Conservation (phyloP, 2,113 vertebrate genomes). For the Anser brachyrhynchus region DNA sequence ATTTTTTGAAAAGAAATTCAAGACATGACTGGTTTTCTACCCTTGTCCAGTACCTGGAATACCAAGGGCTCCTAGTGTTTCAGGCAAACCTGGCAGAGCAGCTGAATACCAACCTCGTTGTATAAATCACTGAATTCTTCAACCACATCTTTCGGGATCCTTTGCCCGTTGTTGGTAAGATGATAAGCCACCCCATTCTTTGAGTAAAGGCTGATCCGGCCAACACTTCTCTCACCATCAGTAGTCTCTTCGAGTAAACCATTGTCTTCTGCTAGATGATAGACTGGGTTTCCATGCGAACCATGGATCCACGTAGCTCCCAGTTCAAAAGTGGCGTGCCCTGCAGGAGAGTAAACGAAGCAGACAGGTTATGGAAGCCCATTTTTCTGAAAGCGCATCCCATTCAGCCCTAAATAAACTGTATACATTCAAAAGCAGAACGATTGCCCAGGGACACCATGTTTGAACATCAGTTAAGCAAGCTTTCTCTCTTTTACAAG, state of each 20-base stretch:
- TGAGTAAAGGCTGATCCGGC: slow-evolving; percentile 96
- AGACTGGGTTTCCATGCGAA: slow-evolving; percentile 95
- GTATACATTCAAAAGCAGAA: background rate
- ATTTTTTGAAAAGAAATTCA: background rate
- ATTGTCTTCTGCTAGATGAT: slow-evolving; percentile 98
- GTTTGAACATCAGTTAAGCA: background rate
- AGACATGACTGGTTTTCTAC: background rate
- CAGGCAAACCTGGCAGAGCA: background rate
- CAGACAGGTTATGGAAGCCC: background rate
- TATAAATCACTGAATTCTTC: slow-evolving; percentile 99
- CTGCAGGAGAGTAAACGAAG: slow-evolving; percentile 68
- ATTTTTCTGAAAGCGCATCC: background rate
- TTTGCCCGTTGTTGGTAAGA: slow-evolving; percentile 90
- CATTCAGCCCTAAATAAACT: background rate
- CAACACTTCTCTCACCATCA: slow-evolving; percentile 90
- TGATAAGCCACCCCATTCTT: slow-evolving; percentile 97
- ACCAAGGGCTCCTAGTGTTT: background rate
- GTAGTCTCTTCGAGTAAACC: slow-evolving; percentile 95
- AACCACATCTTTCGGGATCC: slow-evolving; percentile 98
- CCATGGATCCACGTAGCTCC: slow-evolving; percentile 99
- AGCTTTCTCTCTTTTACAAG: background rate
- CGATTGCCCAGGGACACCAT: background rate
- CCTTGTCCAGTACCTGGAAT: background rate
- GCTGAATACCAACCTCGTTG: slow-evolving; percentile 87
- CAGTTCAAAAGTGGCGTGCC: slow-evolving; percentile 94